These are phyloP conservation scores for Axinella damicornis DNA, from an alignment of 37 sponge, comb jelly and placozoan genomes.

Conservation along the genomic window DNA sequence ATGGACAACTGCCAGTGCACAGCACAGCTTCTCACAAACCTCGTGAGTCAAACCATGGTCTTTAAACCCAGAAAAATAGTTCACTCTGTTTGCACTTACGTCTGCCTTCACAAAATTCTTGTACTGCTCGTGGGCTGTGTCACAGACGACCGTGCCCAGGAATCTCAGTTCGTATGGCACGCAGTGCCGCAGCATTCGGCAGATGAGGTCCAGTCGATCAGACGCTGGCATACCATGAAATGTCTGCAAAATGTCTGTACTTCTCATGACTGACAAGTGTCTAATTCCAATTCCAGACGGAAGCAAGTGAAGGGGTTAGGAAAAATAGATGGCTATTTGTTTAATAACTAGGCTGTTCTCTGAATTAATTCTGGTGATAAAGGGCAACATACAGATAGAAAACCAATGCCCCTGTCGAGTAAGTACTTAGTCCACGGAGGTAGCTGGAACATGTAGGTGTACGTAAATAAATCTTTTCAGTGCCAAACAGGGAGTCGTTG, in stretches of 20 bases:
- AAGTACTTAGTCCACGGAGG: too few relatives aligned
- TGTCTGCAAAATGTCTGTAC: conserved; percentile 52
- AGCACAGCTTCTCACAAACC: conserved; percentile 66
- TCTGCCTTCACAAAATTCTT: conserved; percentile 52
- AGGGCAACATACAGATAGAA: too few relatives aligned
- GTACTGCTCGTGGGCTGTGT: conserved; percentile 21
- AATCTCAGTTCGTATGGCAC: conserved; percentile 67
- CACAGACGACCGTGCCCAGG: conserved; percentile 59
- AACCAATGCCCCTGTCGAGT: too few relatives aligned
- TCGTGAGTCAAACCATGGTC: conserved; percentile 50
- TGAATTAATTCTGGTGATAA: too few relatives aligned
- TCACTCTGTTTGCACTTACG: conserved; percentile 48
- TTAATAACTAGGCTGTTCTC: too few relatives aligned
- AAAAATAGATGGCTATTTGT: too few relatives aligned
- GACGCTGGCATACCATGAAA: conserved; percentile 72
- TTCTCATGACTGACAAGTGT: conserved; percentile 31
- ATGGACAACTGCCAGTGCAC: conserved; percentile 64
- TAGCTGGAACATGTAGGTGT: too few relatives aligned
- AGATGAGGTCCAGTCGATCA: conserved; percentile 71
- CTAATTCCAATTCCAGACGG: not conserved
- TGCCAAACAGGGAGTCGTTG: too few relatives aligned
- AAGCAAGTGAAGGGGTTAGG: too few relatives aligned
- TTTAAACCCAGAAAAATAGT: conserved; percentile 53
- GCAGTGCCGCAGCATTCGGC: conserved; percentile 69
- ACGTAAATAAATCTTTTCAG: too few relatives aligned